These are phyloP conservation scores for Acanthacorydalis orientalis DNA, from an alignment of 2,888 invertebrate species.

Conservation along the genomic window DNA sequence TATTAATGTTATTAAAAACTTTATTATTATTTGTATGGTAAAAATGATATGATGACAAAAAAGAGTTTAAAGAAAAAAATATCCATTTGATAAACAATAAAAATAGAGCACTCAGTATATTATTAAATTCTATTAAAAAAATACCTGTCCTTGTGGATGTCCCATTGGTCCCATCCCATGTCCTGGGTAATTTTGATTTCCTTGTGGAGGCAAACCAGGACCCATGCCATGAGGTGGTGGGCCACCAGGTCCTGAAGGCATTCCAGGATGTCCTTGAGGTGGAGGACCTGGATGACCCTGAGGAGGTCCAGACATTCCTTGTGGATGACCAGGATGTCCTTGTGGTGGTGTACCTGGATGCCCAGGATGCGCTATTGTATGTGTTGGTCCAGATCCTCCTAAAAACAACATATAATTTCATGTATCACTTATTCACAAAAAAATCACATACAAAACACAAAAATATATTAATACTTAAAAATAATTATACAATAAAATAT, in stretches of 20 bases:
- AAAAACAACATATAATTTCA: too few species aligned
- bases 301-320: conserved; percentile 2
- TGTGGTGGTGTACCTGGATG: conserved; percentile 16
- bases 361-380: conserved; percentile 13
- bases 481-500: too few species aligned
- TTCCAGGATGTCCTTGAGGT: conserved; percentile 22
- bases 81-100: conserved; percentile 4
- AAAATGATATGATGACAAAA: background rate
- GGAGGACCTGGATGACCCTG: conserved; percentile 6
- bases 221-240: conserved; percentile 11
- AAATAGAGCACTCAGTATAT: too few species aligned
- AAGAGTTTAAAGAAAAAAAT: conserved; percentile 9
- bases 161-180: conserved; percentile 30
- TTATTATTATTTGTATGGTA: too few species aligned
- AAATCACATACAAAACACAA: too few species aligned
- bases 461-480: too few species aligned
- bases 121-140: background rate
- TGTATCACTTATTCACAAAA: too few species aligned
- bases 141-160: conserved; percentile 31
- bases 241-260: conserved; percentile 6
- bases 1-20: too few species aligned
- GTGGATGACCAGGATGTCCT: conserved; percentile 5
- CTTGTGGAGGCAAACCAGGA: conserved; percentile 26
- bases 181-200: conserved; percentile 12
- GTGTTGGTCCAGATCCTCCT: conserved; percentile 7